phyloP scores from a whole-genome alignment of 2,888 invertebrate genomes.

The Heliothis peltigera region DNA sequence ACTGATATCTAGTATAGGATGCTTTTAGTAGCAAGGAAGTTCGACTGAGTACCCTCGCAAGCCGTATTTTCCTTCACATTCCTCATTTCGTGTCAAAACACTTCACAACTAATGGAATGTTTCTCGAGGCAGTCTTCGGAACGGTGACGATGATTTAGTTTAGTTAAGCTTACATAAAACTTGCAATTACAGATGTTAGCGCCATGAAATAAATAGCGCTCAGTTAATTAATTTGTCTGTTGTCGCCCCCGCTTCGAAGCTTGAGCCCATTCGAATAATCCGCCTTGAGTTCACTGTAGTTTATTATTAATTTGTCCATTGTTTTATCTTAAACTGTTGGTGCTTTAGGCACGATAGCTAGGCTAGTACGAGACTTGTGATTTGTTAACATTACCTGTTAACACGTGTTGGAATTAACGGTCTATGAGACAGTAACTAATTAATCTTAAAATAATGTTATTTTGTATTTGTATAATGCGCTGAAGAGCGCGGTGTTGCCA shows the following conservation, averaged over 20 bases:
- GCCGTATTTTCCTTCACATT: slow-evolving; percentile 54
- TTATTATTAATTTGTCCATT: slow-evolving; percentile 52
- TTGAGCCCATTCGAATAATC: slow-evolving; percentile 53
- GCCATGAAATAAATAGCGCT: slow-evolving; percentile 31
- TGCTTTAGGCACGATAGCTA: slow-evolving; percentile 65
- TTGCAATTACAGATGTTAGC: slow-evolving; percentile 13
- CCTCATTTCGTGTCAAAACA: slow-evolving; percentile 44
- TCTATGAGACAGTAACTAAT: slow-evolving; percentile 76
- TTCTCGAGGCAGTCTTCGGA: slow-evolving; percentile 44
- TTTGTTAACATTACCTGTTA: slow-evolving; percentile 68
- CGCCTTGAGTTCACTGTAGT: slow-evolving; percentile 59
- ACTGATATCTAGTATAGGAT: slow-evolving; percentile 57
- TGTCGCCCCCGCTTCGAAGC: slow-evolving; percentile 50
- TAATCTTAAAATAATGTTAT: slow-evolving; percentile 56
- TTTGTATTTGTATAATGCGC: slow-evolving; percentile 49
- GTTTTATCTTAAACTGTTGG: slow-evolving; percentile 57
- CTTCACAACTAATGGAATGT: slow-evolving; percentile 41
- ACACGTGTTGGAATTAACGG: slow-evolving; percentile 68
- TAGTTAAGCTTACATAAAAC: slow-evolving; percentile 13
- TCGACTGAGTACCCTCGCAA: slow-evolving; percentile 47
- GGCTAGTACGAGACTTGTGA: slow-evolving; percentile 68
- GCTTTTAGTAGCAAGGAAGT: slow-evolving; percentile 46
- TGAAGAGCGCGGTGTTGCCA: slow-evolving; percentile 30
- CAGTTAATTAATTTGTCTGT: slow-evolving; percentile 27
- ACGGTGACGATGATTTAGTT: slow-evolving; percentile 42